phyloP scores from a whole-genome alignment of 2,113 vertebrate species.

The Sigmodon hispidus region DNA sequence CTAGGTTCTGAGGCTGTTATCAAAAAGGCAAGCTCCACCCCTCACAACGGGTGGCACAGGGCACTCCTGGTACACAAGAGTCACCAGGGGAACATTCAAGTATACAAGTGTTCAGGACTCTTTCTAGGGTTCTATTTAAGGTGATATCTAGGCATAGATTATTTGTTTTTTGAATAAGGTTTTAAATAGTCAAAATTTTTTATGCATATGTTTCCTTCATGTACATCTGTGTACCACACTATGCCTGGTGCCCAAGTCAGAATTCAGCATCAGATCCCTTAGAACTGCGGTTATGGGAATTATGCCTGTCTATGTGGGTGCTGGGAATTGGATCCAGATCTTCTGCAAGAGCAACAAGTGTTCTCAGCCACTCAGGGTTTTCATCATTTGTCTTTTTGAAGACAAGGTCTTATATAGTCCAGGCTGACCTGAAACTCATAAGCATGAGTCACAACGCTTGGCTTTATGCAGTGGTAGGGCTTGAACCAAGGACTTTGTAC shows the following conservation, averaged over 20 bases:
- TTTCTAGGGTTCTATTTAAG: neutral
- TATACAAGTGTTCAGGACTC: neutral
- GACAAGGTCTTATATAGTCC: neutral
- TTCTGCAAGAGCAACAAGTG: neutral
- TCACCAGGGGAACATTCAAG: neutral
- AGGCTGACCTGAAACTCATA: neutral
- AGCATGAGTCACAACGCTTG: neutral
- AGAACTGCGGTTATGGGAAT: neutral
- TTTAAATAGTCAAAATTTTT: neutral
- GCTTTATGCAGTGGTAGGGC: neutral
- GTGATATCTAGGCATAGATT: neutral
- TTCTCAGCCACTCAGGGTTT: neutral
- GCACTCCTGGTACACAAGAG: neutral
- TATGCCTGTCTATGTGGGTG: neutral
- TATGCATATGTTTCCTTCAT: neutral
- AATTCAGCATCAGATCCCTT: neutral
- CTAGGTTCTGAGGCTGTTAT: neutral
- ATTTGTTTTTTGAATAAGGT: constrained; percentile 20
- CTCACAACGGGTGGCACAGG: neutral
- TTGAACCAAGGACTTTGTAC: neutral
- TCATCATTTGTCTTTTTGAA: neutral
- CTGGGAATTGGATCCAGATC: neutral
- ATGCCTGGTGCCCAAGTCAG: neutral
- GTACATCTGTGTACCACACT: neutral
- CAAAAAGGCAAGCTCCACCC: neutral